Conservation (phyloP, 2,797 vertebrate species). For the Steatocranus sp. region DNA sequence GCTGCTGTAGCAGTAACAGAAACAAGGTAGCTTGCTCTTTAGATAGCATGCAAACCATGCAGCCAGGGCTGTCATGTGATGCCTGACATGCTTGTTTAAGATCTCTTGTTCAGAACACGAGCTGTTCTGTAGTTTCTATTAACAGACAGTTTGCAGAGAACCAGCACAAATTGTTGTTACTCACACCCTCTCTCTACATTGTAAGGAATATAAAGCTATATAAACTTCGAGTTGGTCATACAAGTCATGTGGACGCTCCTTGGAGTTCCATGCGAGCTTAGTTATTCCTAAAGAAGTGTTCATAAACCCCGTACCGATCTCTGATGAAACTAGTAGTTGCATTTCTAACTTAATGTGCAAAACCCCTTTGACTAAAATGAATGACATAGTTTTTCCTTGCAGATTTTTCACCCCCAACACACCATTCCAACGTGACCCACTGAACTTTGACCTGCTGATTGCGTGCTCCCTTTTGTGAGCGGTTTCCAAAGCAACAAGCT, state of each 20-base stretch:
- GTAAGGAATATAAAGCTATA: neutral
- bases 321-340: neutral
- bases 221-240: neutral
- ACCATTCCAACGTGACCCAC: neutral
- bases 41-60: neutral
- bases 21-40: neutral
- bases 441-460: slow-evolving; percentile 47
- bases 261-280: neutral
- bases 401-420: neutral
- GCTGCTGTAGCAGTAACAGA: neutral
- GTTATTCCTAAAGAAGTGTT: neutral
- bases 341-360: neutral
- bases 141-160: slow-evolving; percentile 3
- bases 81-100: slow-evolving; percentile 5
- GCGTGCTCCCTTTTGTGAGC: slow-evolving; percentile 28
- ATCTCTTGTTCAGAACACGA: slow-evolving; percentile 22
- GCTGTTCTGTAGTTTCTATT: slow-evolving; percentile 10
- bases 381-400: neutral
- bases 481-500: slow-evolving; percentile 43
- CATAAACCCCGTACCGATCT: neutral
- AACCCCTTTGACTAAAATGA: neutral
- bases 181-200: neutral
- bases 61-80: neutral
- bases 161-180: neutral
- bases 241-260: neutral